Conservation (phyloP, 30 jellyfish, hydroid and myxozoan species). For the Hydra vulgaris region DNA sequence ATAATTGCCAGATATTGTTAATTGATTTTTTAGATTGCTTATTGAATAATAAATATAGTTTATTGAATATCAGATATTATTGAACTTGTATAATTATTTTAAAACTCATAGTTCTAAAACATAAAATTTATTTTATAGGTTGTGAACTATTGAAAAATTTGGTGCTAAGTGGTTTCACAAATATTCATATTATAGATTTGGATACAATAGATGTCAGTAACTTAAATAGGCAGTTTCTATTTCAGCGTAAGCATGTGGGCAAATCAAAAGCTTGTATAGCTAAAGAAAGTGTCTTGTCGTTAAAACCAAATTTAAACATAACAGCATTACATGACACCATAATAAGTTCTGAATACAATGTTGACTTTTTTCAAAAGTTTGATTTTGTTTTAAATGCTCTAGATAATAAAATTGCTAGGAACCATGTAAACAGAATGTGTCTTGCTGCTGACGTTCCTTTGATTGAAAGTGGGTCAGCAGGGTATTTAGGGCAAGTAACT, state of each 20-base stretch:
- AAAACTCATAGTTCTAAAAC: too few relatives aligned
- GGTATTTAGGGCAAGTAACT: conserved; percentile 94
- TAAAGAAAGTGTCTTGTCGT: conserved; percentile 43
- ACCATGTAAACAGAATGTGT: conserved; percentile 97
- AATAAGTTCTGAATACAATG: conserved; percentile 71
- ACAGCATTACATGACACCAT: conserved; percentile 71
- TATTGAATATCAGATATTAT: too few relatives aligned
- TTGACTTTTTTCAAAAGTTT: conserved; percentile 67
- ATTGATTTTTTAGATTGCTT: too few relatives aligned
- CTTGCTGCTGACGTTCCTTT: conserved; percentile 93
- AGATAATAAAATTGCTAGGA: conserved; percentile 93
- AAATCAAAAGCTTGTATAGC: conserved; percentile 83
- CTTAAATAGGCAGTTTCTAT: conserved; percentile 85
- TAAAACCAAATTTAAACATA: conserved; percentile 46
- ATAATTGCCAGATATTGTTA: too few relatives aligned
- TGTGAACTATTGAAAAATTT: conserved; percentile 86
- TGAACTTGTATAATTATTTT: too few relatives aligned
- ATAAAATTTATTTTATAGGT: conserved; percentile 8
- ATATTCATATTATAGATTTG: conserved; percentile 65
- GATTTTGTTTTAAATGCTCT: conserved; percentile 84
- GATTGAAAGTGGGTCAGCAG: conserved; percentile 98
- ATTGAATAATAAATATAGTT: too few relatives aligned
- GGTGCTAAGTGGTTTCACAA: conserved; percentile 72
- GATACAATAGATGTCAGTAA: conserved; percentile 98
- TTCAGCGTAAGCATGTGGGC: conserved; percentile 91